These are phyloP conservation scores for Harpalus rufipes DNA, from an alignment of 2,888 invertebrate genomes.

Conservation along the genomic window DNA sequence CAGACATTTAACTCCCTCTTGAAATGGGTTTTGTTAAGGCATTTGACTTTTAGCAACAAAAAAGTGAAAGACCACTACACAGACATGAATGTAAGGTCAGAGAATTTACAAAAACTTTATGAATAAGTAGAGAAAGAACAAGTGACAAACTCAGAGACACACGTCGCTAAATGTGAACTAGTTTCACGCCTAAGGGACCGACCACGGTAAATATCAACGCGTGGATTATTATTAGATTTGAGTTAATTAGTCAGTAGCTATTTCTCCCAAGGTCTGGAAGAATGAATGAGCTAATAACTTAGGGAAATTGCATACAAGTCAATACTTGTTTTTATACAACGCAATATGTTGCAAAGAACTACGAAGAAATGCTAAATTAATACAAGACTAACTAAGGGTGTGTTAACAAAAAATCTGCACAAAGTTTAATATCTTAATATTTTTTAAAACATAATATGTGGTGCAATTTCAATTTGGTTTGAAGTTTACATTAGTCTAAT, in stretches of 20 bases:
- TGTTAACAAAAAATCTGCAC: too few relatives aligned
- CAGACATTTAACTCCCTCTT: slow-evolving; percentile 15
- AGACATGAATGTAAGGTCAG: slow-evolving; percentile 26
- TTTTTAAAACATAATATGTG: too few relatives aligned
- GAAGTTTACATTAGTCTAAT: too few relatives aligned
- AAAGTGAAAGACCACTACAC: slow-evolving; percentile 16
- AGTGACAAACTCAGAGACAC: slow-evolving; percentile 8
- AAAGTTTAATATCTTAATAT: too few relatives aligned
- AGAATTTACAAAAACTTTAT: slow-evolving; percentile 24
- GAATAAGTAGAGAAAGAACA: slow-evolving; percentile 17
- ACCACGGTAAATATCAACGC: slow-evolving; percentile 15
- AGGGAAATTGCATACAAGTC: background rate
- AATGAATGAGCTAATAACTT: background rate
- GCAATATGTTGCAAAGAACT: too few relatives aligned
- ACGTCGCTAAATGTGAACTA: slow-evolving; percentile 7
- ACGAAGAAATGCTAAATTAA: too few relatives aligned
- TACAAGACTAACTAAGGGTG: too few relatives aligned
- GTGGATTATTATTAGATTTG: slow-evolving; percentile 11
- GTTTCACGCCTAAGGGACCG: slow-evolving; percentile 5
- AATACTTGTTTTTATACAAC: too few relatives aligned
- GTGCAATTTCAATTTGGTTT: too few relatives aligned
- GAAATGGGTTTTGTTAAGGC: slow-evolving; percentile 5
- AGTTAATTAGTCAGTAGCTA: slow-evolving; percentile 22
- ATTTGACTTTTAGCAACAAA: slow-evolving; percentile 34
- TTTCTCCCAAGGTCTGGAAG: slow-evolving; percentile 16